Conservation (phyloP, 2,888 invertebrate species). For the Xylophagus ater region DNA sequence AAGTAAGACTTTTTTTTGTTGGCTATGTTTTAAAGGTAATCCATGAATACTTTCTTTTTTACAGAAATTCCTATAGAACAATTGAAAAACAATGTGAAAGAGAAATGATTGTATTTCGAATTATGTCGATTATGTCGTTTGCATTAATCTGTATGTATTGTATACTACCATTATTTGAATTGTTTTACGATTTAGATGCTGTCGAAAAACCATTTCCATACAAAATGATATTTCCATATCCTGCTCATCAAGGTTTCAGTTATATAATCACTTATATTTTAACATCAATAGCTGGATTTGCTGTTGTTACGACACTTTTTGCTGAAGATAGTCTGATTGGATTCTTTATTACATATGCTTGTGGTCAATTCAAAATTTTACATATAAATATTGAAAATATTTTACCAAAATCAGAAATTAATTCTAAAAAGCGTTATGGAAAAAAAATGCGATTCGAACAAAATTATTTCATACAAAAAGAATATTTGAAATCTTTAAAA, state of each 20-base stretch:
- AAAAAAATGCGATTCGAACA: slow-evolving; percentile 8
- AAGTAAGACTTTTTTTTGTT: slow-evolving; percentile 25
- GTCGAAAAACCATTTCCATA: slow-evolving; percentile 35
- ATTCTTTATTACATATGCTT: slow-evolving; percentile 34
- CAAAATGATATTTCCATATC: slow-evolving; percentile 35
- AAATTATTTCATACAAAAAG: slow-evolving; percentile 14
- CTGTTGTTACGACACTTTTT: slow-evolving; percentile 33
- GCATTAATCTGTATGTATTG: slow-evolving; percentile 35
- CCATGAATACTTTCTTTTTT: too few relatives aligned
- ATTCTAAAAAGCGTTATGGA: slow-evolving; percentile 10
- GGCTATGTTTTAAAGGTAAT: too few relatives aligned
- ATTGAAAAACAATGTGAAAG: slow-evolving; percentile 27
- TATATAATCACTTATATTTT: slow-evolving; percentile 33
- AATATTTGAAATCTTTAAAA: slow-evolving; percentile 22
- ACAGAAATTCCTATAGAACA: slow-evolving; percentile 21
- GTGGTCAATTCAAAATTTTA: slow-evolving; percentile 32
- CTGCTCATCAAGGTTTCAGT: slow-evolving; percentile 27
- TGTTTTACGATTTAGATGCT: slow-evolving; percentile 19
- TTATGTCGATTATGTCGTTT: slow-evolving; percentile 30
- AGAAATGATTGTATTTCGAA: slow-evolving; percentile 29
- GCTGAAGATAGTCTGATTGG: slow-evolving; percentile 36
- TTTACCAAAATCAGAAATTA: slow-evolving; percentile 19
- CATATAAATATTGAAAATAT: slow-evolving; percentile 29
- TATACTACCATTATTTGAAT: slow-evolving; percentile 29
- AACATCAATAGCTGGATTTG: slow-evolving; percentile 34